Conservation (phyloP, 2,113 vertebrate genomes). For the Neopipo cinnamomea region DNA sequence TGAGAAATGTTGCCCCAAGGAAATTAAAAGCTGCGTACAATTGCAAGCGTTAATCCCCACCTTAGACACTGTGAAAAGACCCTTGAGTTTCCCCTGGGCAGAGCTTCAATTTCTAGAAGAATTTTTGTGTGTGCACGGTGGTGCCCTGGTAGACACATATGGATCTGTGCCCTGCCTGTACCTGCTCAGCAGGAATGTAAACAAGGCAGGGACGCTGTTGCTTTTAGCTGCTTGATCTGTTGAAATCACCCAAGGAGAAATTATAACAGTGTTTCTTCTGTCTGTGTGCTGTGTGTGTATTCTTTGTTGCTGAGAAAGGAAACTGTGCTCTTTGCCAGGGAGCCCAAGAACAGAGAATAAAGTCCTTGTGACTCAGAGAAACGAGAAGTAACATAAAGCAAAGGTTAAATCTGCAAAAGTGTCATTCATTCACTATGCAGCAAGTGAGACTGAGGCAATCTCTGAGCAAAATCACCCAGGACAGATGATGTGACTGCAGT, state of each 20-base stretch:
- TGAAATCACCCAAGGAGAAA: not conserved
- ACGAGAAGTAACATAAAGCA: not conserved
- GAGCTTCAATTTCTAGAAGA: not conserved
- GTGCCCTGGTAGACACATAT: not conserved
- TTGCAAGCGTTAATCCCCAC: not conserved
- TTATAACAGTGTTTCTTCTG: not conserved
- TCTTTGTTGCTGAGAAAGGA: not conserved
- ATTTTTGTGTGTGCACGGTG: not conserved
- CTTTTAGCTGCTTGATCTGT: not conserved
- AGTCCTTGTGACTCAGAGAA: slow-evolving; percentile 12
- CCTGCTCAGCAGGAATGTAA: slow-evolving; percentile 33
- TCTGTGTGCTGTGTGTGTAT: rapidly evolving
- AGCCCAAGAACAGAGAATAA: not conserved
- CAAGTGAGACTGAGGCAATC: not conserved
- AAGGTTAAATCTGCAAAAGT: slow-evolving; percentile 22
- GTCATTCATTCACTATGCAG: not conserved
- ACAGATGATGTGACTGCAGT: not conserved
- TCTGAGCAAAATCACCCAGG: not conserved
- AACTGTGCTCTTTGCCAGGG: not conserved
- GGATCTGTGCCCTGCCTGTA: not conserved
- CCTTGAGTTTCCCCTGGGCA: slow-evolving; percentile 33
- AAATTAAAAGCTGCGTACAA: not conserved
- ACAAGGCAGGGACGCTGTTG: not conserved
- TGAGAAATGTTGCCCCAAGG: not conserved
- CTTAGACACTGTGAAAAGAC: not conserved